These are phyloP conservation scores for Rhinoraja longicauda DNA, from an alignment of 2,797 vertebrate species.

Conservation along the genomic window DNA sequence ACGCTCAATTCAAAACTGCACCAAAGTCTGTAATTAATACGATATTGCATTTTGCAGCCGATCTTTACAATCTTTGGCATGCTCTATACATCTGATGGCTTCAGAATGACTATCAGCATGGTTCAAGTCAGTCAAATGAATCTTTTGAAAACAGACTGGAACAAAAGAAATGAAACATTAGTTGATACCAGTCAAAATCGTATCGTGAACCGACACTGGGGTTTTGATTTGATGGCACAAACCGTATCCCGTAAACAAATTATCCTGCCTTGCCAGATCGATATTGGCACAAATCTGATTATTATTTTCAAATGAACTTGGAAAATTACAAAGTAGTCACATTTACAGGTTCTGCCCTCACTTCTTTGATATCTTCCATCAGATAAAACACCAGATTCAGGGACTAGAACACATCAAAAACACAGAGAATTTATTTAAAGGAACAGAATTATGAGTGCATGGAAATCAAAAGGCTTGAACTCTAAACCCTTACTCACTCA, in stretches of 20 bases:
- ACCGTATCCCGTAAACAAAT: not conserved
- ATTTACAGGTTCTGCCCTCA: not conserved
- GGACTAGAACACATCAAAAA: not conserved
- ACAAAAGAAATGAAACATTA: not conserved
- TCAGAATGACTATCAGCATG: not conserved
- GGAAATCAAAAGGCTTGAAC: not conserved
- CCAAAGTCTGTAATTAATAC: not conserved
- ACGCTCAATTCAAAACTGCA: not conserved
- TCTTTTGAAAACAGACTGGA: not conserved
- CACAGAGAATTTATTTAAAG: not conserved
- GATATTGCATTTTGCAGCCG: not conserved
- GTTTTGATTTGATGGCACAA: not conserved
- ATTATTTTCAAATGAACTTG: not conserved
- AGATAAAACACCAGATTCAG: not conserved
- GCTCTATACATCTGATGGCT: not conserved
- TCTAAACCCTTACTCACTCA: no score
- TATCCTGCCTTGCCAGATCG: not conserved
- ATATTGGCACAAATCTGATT: not conserved
- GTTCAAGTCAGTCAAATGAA: not conserved
- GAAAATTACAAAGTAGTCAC: not conserved
- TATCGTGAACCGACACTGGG: not conserved
- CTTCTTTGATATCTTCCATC: not conserved
- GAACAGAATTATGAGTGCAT: not conserved
- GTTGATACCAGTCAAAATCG: not conserved
- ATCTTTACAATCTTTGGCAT: not conserved